Evolutionary conservation across 2,888 invertebrate genomes (phyloP).

Genomic region (Oscheius sp.): DNA sequence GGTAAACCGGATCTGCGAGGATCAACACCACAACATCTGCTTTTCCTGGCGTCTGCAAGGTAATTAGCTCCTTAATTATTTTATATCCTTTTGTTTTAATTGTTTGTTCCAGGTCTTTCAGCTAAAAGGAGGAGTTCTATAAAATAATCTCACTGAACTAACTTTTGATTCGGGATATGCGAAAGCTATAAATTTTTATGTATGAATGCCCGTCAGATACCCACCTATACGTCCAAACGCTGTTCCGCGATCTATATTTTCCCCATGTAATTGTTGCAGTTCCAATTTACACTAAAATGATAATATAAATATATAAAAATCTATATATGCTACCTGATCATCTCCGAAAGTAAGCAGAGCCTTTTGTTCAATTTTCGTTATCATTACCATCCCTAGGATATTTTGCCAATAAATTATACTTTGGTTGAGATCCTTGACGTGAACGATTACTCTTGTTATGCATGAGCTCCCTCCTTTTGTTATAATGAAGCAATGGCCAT

Average conservation of each 20-base stretch:
- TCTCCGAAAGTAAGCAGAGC: slow-evolving; percentile 49
- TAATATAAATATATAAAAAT: slow-evolving; percentile 1
- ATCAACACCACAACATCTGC: slow-evolving; percentile 95
- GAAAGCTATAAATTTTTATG: slow-evolving; percentile 80
- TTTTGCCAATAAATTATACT: slow-evolving; percentile 85
- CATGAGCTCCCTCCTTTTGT: neutral
- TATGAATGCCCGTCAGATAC: too few relatives aligned
- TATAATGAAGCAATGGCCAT: slow-evolving; percentile 86
- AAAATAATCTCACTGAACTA: neutral
- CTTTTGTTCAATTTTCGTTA: slow-evolving; percentile 76
- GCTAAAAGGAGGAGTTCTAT: slow-evolving; percentile 76
- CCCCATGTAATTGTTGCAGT: slow-evolving; percentile 76
- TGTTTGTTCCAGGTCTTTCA: slow-evolving; percentile 83
- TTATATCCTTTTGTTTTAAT: slow-evolving; percentile 81
- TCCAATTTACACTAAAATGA: slow-evolving; percentile 80
- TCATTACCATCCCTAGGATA: slow-evolving; percentile 82
- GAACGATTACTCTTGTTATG: slow-evolving; percentile 60
- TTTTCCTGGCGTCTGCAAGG: slow-evolving; percentile 96
- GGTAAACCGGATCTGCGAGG: slow-evolving; percentile 86
- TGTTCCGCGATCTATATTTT: slow-evolving; percentile 83
- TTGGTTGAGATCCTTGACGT: slow-evolving; percentile 82
- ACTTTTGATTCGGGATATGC: slow-evolving; percentile 80
- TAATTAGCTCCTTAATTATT: slow-evolving; percentile 88
- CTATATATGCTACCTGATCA: slow-evolving; percentile 57
- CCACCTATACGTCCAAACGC: slow-evolving; percentile 87